Base-by-base conservation (phyloP, 2,888 invertebrate genomes). In the Latrodectus hesperus region DNA sequence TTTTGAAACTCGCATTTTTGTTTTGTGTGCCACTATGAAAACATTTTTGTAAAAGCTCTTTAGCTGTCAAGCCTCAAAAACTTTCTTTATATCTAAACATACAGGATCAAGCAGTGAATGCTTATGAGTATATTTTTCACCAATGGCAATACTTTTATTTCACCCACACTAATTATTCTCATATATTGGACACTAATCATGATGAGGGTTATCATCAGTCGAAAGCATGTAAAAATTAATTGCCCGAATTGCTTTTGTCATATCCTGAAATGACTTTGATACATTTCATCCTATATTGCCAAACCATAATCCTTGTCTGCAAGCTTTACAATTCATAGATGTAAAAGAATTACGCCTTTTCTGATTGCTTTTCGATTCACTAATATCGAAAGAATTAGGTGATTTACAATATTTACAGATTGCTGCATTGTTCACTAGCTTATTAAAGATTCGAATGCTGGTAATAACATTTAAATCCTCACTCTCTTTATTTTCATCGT, bases 11-110 rank as follows among this genome's bases (percentile, higher is more conserved):
- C 22, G 8, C 73, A 53, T 17, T 73, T 22, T 17, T 16, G 22
- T 60, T 74, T 26, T 60, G 22, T 9, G 26, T 74, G 9, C 16
- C n/a, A 16, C n/a, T n/a, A 65, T 72, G 72, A 6, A 52, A 17
- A 16, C 72, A 72, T 72, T 72, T 72, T 51, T n/a, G n/a, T 22
- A 72, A 22, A 17, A 72, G n/a, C 8, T 51, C 52, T n/a, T 52
- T 72, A 10, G 3, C 52, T 1, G 17, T n/a, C 51, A 72, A 72
- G 10, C 12, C n/a, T 11, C 51, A 17, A 22, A n/a, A 72, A 51
- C 1, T n/a, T 3, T 51, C 22, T 16, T n/a, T 14, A 52, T 52
- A 4, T 3, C 51, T 14, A 52, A 22, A 10, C 2, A 17, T 10
- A 67, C 67, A n/a, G 2, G 11, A 11, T n/a, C 67, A 22, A 26